Evolutionary conservation across 2,888 invertebrate species (phyloP), one percentile per base, ranked within the genome.

Genomic region (Sphinx pinastri): DNA sequence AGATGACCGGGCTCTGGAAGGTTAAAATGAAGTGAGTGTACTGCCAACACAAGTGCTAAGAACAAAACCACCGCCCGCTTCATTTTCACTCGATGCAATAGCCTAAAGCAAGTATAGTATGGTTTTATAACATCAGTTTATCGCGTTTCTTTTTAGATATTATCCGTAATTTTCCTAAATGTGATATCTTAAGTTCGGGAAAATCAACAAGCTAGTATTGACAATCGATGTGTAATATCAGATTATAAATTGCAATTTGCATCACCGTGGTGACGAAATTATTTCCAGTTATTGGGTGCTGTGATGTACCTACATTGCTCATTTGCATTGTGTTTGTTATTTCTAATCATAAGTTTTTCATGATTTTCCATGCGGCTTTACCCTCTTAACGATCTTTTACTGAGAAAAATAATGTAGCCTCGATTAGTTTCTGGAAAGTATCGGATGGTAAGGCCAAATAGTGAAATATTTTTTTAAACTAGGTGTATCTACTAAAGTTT

Each of bases 1-100:
- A 94, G 76, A 11, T 91, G 80, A 4, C 87, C 85, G 0, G 93
- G 94, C 70, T 91, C 88, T 2, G 89, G 88, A 67, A 89, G 71
- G 13, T 82, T 75, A 2, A 81, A 71, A 25, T 85, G 84, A 54
- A 82, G 60, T 7, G 87, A 83, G 69, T 78, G 77, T 25, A 77
- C 78, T 3, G 77, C 83, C 72, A 80, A 77, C 66, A 79, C 71
- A 8, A 84, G 68, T 14, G 77, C 82, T 70, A 78, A 73, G 25
- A 89, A 25, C 66, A 82, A 67, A 66, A 82, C 68, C 68, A 78
- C 70, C 55, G 79, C 72, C 68, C 81, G 80, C 73, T 76, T 75
- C 73, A 70, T 70, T 60, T 67, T 54, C 45, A 70, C 67, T 38
- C 38, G 7, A 14, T 38, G 14, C n/a, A 67, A 25, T 59, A 13